phyloP scores from a whole-genome alignment of 2,888 invertebrate genomes.

The Sphinx pinastri region DNA sequence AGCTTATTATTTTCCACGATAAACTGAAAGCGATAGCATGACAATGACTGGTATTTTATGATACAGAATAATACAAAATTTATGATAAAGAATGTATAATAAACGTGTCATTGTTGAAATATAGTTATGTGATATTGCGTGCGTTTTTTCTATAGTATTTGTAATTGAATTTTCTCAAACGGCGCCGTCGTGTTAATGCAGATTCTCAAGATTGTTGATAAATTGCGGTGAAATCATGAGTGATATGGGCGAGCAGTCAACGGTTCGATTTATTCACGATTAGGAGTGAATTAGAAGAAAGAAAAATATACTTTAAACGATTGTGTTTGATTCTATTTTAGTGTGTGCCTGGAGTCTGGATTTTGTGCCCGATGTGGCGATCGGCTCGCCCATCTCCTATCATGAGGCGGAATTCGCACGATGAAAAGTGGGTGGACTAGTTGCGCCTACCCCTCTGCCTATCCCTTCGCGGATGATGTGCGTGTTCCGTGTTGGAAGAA shows the following conservation, averaged over 20 bases:
- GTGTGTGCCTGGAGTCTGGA: too few species aligned
- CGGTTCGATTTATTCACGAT: not conserved
- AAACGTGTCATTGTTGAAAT: not conserved
- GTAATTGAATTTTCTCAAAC: constrained; percentile 6
- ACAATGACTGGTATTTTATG: too few species aligned
- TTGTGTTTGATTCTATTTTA: not conserved
- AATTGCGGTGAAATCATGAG: constrained; percentile 16
- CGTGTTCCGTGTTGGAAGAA: too few species aligned
- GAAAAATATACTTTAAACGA: not conserved
- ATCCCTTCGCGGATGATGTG: too few species aligned
- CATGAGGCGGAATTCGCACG: too few species aligned
- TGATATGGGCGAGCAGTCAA: not conserved
- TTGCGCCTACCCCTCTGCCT: too few species aligned
- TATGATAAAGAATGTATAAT: not conserved
- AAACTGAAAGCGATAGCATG: too few species aligned
- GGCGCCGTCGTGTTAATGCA: not conserved
- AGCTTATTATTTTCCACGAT: too few species aligned
- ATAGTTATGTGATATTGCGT: not conserved
- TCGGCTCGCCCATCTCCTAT: too few species aligned
- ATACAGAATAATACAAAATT: not conserved
- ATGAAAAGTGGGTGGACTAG: too few species aligned
- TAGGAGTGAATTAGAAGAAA: not conserved
- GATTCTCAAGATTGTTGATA: constrained; percentile 10
- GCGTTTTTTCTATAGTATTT: not conserved
- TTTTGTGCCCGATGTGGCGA: too few species aligned